Evolutionary conservation across 2,113 vertebrate genomes (phyloP).

Genomic region (Heterotis niloticus): DNA sequence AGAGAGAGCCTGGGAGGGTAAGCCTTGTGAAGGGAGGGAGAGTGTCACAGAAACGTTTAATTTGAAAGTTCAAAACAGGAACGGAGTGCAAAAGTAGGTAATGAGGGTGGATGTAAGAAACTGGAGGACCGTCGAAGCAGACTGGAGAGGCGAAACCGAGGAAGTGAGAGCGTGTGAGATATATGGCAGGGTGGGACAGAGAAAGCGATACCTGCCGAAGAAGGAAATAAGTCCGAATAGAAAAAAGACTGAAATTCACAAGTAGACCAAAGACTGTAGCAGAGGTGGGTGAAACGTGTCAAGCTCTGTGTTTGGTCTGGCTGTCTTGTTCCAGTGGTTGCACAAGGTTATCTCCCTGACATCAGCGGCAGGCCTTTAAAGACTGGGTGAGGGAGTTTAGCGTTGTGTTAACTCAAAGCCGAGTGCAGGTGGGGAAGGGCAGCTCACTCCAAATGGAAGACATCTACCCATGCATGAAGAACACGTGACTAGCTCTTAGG

Average conservation of each 20-base stretch:
- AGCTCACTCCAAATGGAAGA: background rate
- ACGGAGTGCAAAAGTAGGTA: conserved; percentile 24
- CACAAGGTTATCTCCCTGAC: conserved; percentile 34
- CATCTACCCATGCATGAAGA: conserved; percentile 5
- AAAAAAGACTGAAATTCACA: background rate
- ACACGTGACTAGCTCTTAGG: too few species aligned
- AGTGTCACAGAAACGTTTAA: conserved; percentile 11
- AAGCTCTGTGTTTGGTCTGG: conserved; percentile 30
- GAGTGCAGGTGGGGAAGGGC: conserved; percentile 24
- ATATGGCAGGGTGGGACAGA: background rate
- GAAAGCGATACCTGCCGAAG: background rate
- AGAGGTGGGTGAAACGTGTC: conserved; percentile 22
- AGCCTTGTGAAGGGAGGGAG: background rate
- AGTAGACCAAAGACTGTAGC: background rate
- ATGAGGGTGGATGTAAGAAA: conserved; percentile 11
- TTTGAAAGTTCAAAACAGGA: conserved; percentile 17
- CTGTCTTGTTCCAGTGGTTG: conserved; percentile 23
- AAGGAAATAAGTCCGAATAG: background rate
- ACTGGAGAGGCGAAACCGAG: background rate
- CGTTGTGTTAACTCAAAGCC: conserved; percentile 19
- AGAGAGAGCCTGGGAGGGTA: background rate
- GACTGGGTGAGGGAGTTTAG: conserved; percentile 27
- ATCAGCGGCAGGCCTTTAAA: conserved; percentile 30
- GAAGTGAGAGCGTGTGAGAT: background rate
- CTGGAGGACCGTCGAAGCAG: background rate